Evolutionary conservation across 2,888 invertebrate species (phyloP), one percentile per base, ranked within the genome.

Genomic region (Calephelis perditalis): DNA sequence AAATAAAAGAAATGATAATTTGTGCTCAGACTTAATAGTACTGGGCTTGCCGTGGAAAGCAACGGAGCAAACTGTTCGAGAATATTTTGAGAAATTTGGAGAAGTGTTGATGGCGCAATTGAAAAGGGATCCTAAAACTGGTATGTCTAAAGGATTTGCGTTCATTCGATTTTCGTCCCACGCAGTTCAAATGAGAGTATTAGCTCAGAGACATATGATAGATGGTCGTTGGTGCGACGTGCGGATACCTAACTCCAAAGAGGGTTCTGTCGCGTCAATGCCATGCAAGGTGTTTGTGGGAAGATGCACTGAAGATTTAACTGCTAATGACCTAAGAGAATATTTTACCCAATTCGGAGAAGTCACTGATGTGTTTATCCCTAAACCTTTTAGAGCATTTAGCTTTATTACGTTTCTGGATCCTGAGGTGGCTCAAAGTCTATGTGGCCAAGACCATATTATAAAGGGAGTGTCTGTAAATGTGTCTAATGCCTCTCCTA

Each of bases 151-250:
- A 89, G 99, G 99, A 60, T 99, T 99, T 87, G 99, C 99, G 66
- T 99, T 99, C 84, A 98, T 99, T 67, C 92, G 99, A 71, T 99
- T 99, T 91, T 95, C 95, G 61, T 96, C 96, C 68, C 98, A 98
- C 81, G 98, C 98, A 74, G 96, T 97, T 62, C 99, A 99, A 86
- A 95, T 97, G 91, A 94, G 98, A 78, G 99, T 98, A 56, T 92
- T 99, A 67, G 95, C 97, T 8, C 97, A 98, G 79, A 93, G 98
- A 68, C 98, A 99, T 85, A 96, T 98, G 93, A 99, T 99, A 72
- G 99, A 99, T 90, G 98, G 98, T 0, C 92, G 99, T 72, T 98
- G 98, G 97, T 99, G 99, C 91, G 99, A 99, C 91, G 99, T 99
- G 9, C 97, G 98, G 91, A 97, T 99, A 84, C 99, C 99, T 49